Base-by-base conservation (phyloP, 2,888 invertebrate species). In the Listrodromus nycthemerus region DNA sequence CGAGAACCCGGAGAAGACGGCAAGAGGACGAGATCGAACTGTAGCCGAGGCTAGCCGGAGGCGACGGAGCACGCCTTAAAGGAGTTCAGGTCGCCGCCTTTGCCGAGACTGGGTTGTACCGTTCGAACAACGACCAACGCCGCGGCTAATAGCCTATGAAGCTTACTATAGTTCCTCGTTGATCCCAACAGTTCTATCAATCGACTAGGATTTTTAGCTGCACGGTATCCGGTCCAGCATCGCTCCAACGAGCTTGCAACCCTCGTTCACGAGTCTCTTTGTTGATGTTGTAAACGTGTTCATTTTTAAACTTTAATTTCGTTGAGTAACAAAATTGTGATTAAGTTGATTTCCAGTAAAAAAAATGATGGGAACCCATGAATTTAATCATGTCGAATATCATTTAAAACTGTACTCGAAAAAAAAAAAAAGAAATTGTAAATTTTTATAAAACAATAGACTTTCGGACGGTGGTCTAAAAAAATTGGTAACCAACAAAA, bases 1-100 rank as follows among this genome's bases (percentile, higher is more conserved):
- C 48, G 55, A 67, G 61, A 80, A 30, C 13, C 48, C 21, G 63
- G 37, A 13, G 16, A 37, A 30, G 10, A 33, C 55, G 30, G 24
- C 50, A 50, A n/a, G 10, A 50, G 58, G 67, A 61, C 27, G 61
- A 61, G 80, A 80, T 45, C 50, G 30, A 74, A 67, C 50, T 45
- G 21, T 41, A 71, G 78, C 27, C 63, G 10, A 58, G 66, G 66
- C 30, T 24, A 48, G 61, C 41, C 70, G 69, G 63, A 75, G 75
- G 80, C 80, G 80, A 81, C 69, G 75, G 52, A 81, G 75, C 80
- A 52, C 61, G 63, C 80, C 45, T 75, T 81, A 70, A 81, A 75
- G 69, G 70, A 75, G 80, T 75, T 81, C 80, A 81, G 63, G 75
- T 75, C 80, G 80, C 69, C 75, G 80, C 69, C 75, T 75, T 70